These are phyloP conservation scores for Cairina moschata DNA, from an alignment of 2,113 vertebrate species.

Conservation along the genomic window DNA sequence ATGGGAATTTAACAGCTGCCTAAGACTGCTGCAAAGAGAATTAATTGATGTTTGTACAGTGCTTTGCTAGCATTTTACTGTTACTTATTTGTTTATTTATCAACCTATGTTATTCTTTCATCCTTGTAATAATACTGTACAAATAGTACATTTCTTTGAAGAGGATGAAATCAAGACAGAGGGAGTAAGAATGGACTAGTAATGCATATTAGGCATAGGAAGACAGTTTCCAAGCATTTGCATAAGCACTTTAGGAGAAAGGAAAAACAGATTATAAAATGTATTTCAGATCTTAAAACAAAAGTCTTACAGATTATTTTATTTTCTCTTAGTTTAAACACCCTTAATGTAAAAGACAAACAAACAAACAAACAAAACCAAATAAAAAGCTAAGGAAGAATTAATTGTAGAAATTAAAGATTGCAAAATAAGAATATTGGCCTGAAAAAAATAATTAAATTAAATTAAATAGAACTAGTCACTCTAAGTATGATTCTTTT, in stretches of 20 bases:
- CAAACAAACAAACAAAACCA: no score
- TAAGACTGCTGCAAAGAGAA: neutral
- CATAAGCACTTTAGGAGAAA: neutral
- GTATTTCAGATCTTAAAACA: neutral
- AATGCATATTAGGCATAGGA: accelerated
- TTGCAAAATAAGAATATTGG: neutral
- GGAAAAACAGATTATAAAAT: neutral
- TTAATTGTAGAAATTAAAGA: neutral
- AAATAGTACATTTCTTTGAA: slow-evolving; percentile 18
- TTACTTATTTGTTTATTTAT: slow-evolving; percentile 42
- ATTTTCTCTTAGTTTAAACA: neutral
- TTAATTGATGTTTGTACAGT: slow-evolving; percentile 48
- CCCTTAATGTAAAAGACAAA: neutral
- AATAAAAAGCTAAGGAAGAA: accelerated
- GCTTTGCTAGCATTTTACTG: slow-evolving; percentile 17
- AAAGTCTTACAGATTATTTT: neutral
- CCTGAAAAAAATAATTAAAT: neutral
- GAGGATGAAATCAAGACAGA: neutral
- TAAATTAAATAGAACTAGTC: neutral
- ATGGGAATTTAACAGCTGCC: slow-evolving; percentile 1
- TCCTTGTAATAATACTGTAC: neutral
- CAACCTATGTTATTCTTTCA: slow-evolving; percentile 11
- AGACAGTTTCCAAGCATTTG: neutral
- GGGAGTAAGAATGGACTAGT: neutral
- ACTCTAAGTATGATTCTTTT: neutral